Evolutionary conservation across 23 tunicate species (phyloP).

Genomic region (Clavelina lepadiformis): DNA sequence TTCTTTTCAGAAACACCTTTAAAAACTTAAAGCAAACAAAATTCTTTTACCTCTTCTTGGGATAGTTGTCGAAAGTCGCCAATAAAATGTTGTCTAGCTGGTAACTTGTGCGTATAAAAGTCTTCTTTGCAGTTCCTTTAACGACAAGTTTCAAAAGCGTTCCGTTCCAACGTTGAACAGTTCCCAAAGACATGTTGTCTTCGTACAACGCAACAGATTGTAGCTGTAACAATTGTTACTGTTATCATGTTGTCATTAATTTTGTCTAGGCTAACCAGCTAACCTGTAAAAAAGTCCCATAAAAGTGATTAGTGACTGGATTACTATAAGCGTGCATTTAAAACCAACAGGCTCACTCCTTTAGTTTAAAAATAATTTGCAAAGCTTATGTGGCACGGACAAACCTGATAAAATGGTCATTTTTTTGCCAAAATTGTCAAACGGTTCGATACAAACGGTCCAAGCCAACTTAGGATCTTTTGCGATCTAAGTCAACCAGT

Average conservation of each 20-base stretch:
- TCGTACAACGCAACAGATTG: slow-evolving; percentile 7
- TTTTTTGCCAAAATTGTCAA: no score
- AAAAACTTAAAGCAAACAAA: slow-evolving; percentile 42
- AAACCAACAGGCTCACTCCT: no score
- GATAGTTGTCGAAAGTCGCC: slow-evolving; percentile 18
- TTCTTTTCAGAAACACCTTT: no score
- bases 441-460: no score
- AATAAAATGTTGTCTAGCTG: slow-evolving; percentile 10
- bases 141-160: slow-evolving; percentile 16
- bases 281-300: no score
- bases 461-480: neutral
- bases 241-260: no score
- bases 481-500: neutral
- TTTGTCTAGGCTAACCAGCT: no score
- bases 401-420: no score
- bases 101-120: slow-evolving; percentile 17
- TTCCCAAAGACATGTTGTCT: slow-evolving; percentile 2
- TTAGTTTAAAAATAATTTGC: no score
- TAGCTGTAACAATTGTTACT: neutral
- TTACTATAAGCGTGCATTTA: no score
- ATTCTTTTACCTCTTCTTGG: slow-evolving; percentile 28
- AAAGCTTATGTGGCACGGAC: no score
- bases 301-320: no score
- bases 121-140: slow-evolving; percentile 10
- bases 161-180: slow-evolving; percentile 13